Evolutionary conservation across 2,113 vertebrate genomes (phyloP).

Genomic region (Lutjanus erythropterus): DNA sequence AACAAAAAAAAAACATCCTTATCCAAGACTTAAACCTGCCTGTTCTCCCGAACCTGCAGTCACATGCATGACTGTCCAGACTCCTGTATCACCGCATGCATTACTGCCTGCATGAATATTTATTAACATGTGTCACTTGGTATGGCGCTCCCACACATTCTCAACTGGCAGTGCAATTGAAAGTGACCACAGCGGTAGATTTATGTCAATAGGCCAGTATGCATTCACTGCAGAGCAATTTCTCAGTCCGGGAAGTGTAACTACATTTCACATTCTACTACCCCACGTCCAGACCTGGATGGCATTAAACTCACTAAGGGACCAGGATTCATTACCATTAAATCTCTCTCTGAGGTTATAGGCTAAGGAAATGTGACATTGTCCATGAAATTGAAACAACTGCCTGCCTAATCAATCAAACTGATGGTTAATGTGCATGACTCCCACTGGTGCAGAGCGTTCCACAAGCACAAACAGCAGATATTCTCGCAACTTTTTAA

Average conservation of each 20-base stretch:
- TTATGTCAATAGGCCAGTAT: conserved; percentile 63
- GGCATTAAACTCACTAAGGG: conserved; percentile 70
- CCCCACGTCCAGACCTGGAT: conserved; percentile 58
- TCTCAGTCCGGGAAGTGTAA: conserved; percentile 64
- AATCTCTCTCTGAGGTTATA: conserved; percentile 75
- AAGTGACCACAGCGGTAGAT: conserved; percentile 71
- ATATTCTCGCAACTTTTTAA: conserved; percentile 65
- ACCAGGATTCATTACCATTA: conserved; percentile 78
- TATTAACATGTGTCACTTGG: conserved; percentile 71
- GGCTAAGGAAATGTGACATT: conserved; percentile 76
- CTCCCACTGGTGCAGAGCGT: conserved; percentile 39
- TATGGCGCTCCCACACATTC: conserved; percentile 48
- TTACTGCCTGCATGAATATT: conserved; percentile 69
- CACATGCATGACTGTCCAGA: conserved; percentile 25
- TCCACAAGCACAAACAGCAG: conserved; percentile 58
- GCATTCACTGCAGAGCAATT: conserved; percentile 63
- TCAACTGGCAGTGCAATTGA: conserved; percentile 57
- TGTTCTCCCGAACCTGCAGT: conserved; percentile 15
- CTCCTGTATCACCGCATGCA: conserved; percentile 46
- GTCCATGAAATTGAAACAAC: conserved; percentile 77
- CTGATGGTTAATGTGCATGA: conserved; percentile 61
- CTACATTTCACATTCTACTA: conserved; percentile 78
- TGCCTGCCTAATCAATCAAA: conserved; percentile 73
- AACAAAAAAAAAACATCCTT: not conserved
- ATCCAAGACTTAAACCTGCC: conserved; percentile 11